Evolutionary conservation across 2,113 vertebrate genomes (phyloP).

Genomic region (Rhineura floridana): DNA sequence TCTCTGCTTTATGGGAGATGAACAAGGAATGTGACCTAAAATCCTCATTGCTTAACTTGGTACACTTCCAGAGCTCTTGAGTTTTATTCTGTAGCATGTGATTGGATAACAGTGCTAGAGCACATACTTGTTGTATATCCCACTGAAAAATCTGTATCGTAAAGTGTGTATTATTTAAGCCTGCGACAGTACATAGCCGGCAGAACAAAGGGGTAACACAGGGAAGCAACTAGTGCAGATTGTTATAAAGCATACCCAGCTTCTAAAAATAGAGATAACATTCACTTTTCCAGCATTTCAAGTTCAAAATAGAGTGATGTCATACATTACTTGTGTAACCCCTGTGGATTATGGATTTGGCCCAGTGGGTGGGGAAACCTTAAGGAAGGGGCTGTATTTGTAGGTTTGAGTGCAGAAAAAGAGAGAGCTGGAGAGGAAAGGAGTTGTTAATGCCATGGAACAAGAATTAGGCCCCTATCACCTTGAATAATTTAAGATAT

Average conservation of each 20-base stretch:
- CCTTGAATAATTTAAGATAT: no score
- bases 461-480: no score
- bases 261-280: background rate
- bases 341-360: no score
- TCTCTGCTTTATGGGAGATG: conserved; percentile 32
- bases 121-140: conserved; percentile 48
- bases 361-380: background rate
- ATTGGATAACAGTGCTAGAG: conserved; percentile 31
- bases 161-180: conserved; percentile 40
- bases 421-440: no score
- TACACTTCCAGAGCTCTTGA: conserved; percentile 43
- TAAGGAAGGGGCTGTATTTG: no score
- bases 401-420: no score
- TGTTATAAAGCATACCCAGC: background rate
- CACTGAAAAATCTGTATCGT: conserved; percentile 39
- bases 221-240: background rate
- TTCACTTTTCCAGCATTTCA: background rate
- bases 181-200: background rate
- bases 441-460: no score
- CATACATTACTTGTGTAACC: no score
- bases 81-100: conserved; percentile 42
- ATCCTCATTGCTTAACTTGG: conserved; percentile 31
- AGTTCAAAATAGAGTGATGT: background rate
- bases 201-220: conserved; percentile 19
- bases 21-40: conserved; percentile 46